phyloP scores from a whole-genome alignment of 1,140 invertebrate species.

The Listronotus bonariensis region DNA sequence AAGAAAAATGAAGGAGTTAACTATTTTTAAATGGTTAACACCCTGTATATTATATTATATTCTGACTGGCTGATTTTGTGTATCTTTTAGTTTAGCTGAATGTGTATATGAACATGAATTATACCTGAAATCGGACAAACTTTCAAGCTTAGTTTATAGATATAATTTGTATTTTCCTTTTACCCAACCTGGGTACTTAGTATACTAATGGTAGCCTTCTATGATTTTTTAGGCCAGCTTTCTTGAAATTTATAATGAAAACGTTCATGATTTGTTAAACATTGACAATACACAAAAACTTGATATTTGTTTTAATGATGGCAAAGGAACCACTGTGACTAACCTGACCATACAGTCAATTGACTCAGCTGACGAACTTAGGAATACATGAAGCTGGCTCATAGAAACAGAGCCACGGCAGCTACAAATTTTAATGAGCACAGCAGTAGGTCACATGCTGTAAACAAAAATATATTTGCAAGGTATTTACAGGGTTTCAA shows the following conservation, averaged over 20 bases:
- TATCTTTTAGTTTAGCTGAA: too few species aligned
- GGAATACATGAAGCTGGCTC: constrained; percentile 67
- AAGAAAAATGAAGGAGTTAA: too few species aligned
- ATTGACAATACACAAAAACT: constrained; percentile 22
- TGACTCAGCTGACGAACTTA: constrained; percentile 68
- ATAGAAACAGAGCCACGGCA: constrained; percentile 73
- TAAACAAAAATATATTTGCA: constrained; percentile 69
- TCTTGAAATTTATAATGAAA: constrained; percentile 78
- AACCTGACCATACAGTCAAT: constrained; percentile 73
- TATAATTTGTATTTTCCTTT: too few species aligned
- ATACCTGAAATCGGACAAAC: too few species aligned
- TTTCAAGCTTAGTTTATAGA: too few species aligned
- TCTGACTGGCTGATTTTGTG: too few species aligned
- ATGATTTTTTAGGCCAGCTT: constrained; percentile 66
- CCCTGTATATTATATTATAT: too few species aligned
- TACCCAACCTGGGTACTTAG: too few species aligned
- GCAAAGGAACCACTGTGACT: constrained; percentile 61
- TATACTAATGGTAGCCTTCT: too few species aligned
- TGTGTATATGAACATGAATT: too few species aligned
- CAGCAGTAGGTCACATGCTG: constrained; percentile 85
- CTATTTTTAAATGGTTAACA: too few species aligned
- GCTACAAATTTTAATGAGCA: constrained; percentile 78
- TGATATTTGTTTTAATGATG: constrained; percentile 50
- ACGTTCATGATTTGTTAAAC: constrained; percentile 60
- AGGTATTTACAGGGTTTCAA: constrained; percentile 26